Base-by-base conservation (phyloP, 2,113 vertebrate genomes). In the Seriola rivoliana region DNA sequence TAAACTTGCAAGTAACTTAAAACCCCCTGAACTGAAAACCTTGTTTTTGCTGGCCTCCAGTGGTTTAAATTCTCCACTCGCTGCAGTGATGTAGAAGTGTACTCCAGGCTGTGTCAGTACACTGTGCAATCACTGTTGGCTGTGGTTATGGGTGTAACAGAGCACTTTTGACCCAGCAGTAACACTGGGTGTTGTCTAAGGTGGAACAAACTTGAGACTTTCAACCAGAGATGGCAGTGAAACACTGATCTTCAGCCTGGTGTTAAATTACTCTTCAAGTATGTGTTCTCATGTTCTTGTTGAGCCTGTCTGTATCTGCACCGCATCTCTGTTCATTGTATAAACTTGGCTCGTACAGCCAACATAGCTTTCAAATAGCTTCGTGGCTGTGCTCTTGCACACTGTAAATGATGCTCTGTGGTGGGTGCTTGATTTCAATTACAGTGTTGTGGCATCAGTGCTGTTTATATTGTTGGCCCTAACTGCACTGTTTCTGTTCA, bases 401-500 rank as follows among this genome's bases (percentile, higher is more conserved):
- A 8, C 64, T 57, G 55, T 57, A 64, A 71, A 55, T 9, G 13
- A 12, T 36, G 9, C 79, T 58, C 84, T 83, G 68, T 10, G 10
- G 72, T 65, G 78, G 71, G 29, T 78, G 57, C 70, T 78, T 23
- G 23, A 46, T 82, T 55, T 78, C 23, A 80, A 78, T 75, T 70
- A 50, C 55, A 34, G 7, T 78, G 65, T 55, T 81, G 80, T 78
- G 12, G 14, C 21, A 34, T 84, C 73, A 58, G 54, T 71, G 55
- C 42, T 11, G 55, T 48, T 85, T 82, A 88, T 80, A 84, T 63
- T 59, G 59, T 59, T 55, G 0, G 42, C 44, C 16, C 75, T 79
- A 68, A 86, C 88, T 91, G 70, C 60, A 11, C 23, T 80, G 75
- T 91, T 67, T 88, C 32, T 92, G 48, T 79, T 48, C 89, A 99